Conservation (phyloP, 2,888 invertebrate genomes). For the Nudaria mundana region DNA sequence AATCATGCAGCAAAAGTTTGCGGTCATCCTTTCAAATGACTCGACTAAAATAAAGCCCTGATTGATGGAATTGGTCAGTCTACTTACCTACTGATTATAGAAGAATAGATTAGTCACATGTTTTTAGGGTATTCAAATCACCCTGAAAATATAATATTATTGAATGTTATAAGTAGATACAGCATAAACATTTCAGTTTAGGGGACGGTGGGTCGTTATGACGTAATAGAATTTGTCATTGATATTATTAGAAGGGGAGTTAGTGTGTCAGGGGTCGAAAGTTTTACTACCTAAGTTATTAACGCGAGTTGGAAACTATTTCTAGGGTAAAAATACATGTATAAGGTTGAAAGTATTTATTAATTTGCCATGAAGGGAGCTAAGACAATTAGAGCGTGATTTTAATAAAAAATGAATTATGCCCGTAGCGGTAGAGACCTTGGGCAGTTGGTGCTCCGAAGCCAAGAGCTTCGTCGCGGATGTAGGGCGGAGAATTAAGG, state of each 20-base stretch:
- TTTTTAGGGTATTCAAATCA: conserved; percentile 12
- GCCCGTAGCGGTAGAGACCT: too few species aligned
- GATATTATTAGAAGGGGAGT: neutral
- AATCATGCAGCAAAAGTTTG: conserved; percentile 13
- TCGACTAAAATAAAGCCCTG: conserved; percentile 27
- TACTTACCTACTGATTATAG: conserved; percentile 12
- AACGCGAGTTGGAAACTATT: neutral
- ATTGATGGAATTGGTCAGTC: conserved; percentile 29
- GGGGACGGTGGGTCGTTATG: neutral
- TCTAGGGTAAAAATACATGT: neutral
- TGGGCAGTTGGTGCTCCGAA: too few species aligned
- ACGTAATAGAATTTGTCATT: neutral
- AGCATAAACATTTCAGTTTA: neutral
- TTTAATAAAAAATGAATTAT: too few species aligned
- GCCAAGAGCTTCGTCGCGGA: too few species aligned
- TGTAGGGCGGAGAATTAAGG: too few species aligned
- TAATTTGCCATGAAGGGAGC: too few species aligned
- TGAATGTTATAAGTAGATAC: conserved; percentile 1
- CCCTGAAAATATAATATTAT: conserved; percentile 12
- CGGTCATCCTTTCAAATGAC: conserved; percentile 27
- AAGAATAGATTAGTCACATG: conserved; percentile 15
- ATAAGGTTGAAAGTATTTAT: neutral
- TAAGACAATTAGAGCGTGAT: too few species aligned
- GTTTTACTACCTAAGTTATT: neutral
- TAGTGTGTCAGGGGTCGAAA: neutral